Percentiles rank a stretch among this genome's conserved stretches.
Evolutionary conservation across 2,797 vertebrate genomes (phyloP).

Genomic region (Novumbra hubbsi): DNA sequence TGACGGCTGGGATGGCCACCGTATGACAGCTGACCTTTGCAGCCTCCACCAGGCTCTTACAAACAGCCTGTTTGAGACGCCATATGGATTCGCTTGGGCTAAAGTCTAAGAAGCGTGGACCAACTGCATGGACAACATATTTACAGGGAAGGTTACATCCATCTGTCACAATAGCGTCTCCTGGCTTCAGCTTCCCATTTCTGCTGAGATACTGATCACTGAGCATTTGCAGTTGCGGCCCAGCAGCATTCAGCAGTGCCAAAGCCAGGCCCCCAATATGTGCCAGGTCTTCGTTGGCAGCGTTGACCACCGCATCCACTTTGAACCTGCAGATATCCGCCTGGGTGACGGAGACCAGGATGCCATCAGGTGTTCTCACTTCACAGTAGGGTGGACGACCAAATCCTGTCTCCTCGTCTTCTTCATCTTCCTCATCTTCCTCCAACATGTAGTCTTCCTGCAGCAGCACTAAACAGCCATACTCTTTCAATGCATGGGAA

Average conservation of each 20-base stretch:
- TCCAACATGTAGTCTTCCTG: conserved; percentile 47
- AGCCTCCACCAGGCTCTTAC: conserved; percentile 68
- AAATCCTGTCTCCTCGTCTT: neutral
- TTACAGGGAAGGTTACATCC: conserved; percentile 76
- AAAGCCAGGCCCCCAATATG: conserved; percentile 75
- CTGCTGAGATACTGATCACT: conserved; percentile 59
- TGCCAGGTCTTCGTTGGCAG: conserved; percentile 77
- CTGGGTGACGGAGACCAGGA: conserved; percentile 67
- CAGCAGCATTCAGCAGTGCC: conserved; percentile 72
- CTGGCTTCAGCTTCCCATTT: conserved; percentile 51
- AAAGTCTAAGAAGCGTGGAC: conserved; percentile 66
- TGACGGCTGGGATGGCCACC: conserved; percentile 83
- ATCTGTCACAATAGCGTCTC: conserved; percentile 56
- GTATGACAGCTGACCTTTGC: conserved; percentile 46
- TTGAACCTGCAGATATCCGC: conserved; percentile 71
- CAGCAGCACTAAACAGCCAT: conserved; percentile 72
- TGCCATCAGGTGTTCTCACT: conserved; percentile 58
- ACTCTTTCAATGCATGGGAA: conserved; percentile 48
- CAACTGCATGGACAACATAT: conserved; percentile 82
- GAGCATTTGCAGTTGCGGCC: conserved; percentile 72
- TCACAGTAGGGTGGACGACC: conserved; percentile 28
- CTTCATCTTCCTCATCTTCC: conserved; percentile 11
- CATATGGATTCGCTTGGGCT: neutral
- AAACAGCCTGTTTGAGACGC: conserved; percentile 64
- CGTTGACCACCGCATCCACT: conserved; percentile 82